phyloP scores from a whole-genome alignment of 2,113 vertebrate species.

The Chloropsis hardwickii region DNA sequence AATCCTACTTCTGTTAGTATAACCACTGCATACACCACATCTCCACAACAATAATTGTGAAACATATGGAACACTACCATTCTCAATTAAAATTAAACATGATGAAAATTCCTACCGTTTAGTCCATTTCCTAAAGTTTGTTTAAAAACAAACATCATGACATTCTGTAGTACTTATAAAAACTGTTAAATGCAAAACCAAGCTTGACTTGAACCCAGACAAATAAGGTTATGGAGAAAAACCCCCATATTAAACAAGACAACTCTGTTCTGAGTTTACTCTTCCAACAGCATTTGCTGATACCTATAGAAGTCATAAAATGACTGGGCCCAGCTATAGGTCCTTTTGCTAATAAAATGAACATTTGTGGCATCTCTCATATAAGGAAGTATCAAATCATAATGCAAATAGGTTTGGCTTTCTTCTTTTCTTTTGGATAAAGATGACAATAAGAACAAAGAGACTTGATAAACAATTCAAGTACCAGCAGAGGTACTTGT shows the following conservation, averaged over 20 bases:
- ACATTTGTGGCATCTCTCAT: background rate
- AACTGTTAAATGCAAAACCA: background rate
- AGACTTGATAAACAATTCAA: background rate
- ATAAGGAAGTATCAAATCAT: background rate
- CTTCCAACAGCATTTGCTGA: background rate
- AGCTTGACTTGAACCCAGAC: background rate
- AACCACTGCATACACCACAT: background rate
- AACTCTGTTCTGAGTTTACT: background rate
- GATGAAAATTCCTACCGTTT: background rate
- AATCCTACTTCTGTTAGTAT: background rate
- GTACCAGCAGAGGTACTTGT: background rate
- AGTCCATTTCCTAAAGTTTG: background rate
- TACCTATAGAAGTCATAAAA: background rate
- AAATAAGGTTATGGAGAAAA: background rate
- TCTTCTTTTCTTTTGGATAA: background rate
- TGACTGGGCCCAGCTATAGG: background rate
- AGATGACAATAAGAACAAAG: background rate
- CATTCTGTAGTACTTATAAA: background rate
- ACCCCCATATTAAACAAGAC: fast-evolving
- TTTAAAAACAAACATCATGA: background rate
- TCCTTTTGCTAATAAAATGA: background rate
- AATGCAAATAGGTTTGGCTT: background rate
- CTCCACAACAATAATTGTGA: background rate
- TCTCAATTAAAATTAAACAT: background rate
- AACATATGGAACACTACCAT: background rate